Evolutionary conservation across 92 coral and sea anemone genomes (phyloP).

Genomic region (Palythoa grandis): DNA sequence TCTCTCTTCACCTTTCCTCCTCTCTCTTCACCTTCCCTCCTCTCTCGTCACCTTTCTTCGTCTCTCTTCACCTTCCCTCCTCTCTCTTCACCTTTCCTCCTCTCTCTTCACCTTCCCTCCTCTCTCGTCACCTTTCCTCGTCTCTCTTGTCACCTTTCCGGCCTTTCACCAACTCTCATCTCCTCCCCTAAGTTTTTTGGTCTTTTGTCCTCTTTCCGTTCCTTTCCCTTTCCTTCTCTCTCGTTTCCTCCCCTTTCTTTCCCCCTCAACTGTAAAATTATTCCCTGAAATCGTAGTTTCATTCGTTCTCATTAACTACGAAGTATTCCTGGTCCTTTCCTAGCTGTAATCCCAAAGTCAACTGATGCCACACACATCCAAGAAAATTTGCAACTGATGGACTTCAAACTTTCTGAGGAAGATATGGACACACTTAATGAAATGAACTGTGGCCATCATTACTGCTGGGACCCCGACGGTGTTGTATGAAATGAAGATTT

Average conservation of each 20-base stretch:
- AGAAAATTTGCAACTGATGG: conserved; percentile 66
- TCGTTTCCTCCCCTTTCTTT: background rate
- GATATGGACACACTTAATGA: conserved; percentile 68
- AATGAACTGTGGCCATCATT: conserved; percentile 63
- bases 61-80: too few relatives aligned
- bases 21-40: background rate
- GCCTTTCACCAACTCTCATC: background rate
- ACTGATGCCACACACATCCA: conserved; percentile 70
- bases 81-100: too few relatives aligned
- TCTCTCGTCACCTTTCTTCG: too few relatives aligned
- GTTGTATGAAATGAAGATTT: conserved; percentile 45
- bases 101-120: background rate
- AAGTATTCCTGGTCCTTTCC: background rate
- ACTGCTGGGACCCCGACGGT: conserved; percentile 86
- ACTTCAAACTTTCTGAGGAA: conserved; percentile 63
- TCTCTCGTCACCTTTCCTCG: background rate
- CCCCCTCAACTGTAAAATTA: background rate
- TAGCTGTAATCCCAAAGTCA: conserved; percentile 92
- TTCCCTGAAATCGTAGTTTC: background rate
- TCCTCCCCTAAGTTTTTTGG: too few relatives aligned
- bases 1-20: background rate
- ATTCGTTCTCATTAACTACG: background rate
- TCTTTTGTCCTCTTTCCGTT: too few relatives aligned
- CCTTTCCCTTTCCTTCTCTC: background rate
- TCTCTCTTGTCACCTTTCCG: background rate